Evolutionary conservation across 2,797 vertebrate genomes (phyloP).

Genomic region (Schizothorax lantsangensis): DNA sequence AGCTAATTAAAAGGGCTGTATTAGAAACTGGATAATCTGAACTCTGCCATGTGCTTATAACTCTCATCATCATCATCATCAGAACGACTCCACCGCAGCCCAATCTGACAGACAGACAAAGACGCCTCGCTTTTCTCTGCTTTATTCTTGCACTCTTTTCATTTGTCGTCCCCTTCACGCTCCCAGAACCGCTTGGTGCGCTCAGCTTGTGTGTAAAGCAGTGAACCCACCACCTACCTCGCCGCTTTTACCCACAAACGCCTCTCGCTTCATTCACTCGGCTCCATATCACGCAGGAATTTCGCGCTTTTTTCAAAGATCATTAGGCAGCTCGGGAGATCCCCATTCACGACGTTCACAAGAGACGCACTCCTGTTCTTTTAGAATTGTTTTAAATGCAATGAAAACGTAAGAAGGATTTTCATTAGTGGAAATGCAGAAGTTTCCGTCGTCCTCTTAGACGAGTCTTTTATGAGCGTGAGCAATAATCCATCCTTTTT

Average conservation of each 20-base stretch:
- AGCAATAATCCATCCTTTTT: conserved; percentile 93
- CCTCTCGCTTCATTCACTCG: conserved; percentile 63
- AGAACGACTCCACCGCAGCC: conserved; percentile 99
- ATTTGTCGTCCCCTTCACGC: conserved; percentile 8
- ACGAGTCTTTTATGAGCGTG: conserved; percentile 89
- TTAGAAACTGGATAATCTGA: conserved; percentile 99
- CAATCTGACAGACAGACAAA: conserved; percentile 77
- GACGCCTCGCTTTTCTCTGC: conserved; percentile 68
- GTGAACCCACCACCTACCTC: conserved; percentile 60
- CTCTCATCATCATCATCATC: conserved; percentile 99
- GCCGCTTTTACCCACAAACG: conserved; percentile 55
- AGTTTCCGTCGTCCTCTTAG: conserved; percentile 74
- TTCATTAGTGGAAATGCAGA: conserved; percentile 73
- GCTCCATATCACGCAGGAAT: conserved; percentile 65
- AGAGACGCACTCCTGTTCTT: conserved; percentile 58
- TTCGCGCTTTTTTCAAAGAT: conserved; percentile 62
- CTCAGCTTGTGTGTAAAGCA: conserved; percentile 20
- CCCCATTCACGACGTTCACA: conserved; percentile 61
- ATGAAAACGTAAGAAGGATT: conserved; percentile 68
- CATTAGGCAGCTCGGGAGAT: conserved; percentile 69
- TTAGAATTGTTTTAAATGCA: conserved; percentile 78
- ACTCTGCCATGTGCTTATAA: conserved; percentile 96
- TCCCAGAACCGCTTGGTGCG: conserved; percentile 25
- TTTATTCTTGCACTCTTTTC: conserved; percentile 39
- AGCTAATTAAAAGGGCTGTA: conserved; percentile 99